These are phyloP conservation scores for Acrobasis consociella DNA, from an alignment of 2,888 invertebrate species.

Conservation along the genomic window DNA sequence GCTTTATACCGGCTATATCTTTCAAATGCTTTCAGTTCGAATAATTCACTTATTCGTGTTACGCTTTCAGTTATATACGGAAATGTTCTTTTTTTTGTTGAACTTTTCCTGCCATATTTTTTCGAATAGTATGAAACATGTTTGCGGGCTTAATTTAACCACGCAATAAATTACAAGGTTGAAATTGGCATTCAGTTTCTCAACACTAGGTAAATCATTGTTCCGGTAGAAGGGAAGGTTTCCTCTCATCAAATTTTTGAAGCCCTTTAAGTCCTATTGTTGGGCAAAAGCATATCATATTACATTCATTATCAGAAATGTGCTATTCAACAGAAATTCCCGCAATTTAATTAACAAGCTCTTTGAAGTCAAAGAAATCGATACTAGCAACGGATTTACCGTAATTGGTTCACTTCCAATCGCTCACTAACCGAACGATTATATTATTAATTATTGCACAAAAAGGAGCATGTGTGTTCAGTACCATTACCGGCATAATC, in stretches of 20 bases:
- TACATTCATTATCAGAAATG: too few species aligned
- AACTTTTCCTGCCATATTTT: too few species aligned
- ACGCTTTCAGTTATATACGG: not conserved
- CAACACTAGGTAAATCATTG: too few species aligned
- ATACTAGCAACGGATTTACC: not conserved
- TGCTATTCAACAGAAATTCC: not conserved
- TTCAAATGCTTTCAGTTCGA: not conserved
- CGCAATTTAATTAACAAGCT: not conserved
- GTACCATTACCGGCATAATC: constrained; percentile 30
- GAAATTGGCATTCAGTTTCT: too few species aligned
- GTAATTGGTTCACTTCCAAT: not conserved
- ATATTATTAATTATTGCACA: constrained; percentile 17
- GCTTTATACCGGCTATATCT: not conserved
- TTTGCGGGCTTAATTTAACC: too few species aligned
- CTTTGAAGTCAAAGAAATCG: not conserved
- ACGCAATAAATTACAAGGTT: too few species aligned
- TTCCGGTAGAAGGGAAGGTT: too few species aligned
- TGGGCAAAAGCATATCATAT: too few species aligned
- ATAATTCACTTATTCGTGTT: not conserved
- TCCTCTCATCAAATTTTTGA: too few species aligned
- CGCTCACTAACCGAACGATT: constrained; percentile 16
- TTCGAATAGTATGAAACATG: too few species aligned
- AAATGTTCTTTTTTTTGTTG: not conserved
- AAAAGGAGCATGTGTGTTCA: constrained; percentile 12
- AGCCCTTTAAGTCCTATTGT: too few species aligned